Evolutionary conservation across 2,113 vertebrate species (phyloP), one percentile per base, ranked within the genome.

Genomic region (Lamprotornis superbus): DNA sequence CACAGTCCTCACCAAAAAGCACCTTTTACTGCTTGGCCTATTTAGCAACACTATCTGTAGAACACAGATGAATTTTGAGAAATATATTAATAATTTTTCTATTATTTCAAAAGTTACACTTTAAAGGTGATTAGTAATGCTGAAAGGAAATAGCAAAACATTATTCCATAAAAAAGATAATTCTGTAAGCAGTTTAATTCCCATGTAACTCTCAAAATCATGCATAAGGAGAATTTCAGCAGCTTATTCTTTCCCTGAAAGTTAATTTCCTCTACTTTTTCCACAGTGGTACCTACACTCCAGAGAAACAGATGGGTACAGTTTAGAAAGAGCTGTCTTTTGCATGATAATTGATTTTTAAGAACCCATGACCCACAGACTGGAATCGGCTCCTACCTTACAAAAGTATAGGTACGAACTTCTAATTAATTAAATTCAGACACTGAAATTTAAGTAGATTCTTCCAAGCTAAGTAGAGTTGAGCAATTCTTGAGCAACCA

Each of bases 141-240:
- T 8, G 1, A 55, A 78, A 7, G 24, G 44, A 94, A 83, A n/a
- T 33, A 74, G 39, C 2, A 86, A n/a, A 91, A 74, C 7, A 35
- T 15, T 57, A 68, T 37, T 44, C 59, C 10, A 75, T 7, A 53
- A 70, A 83, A 71, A 76, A 44, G 24, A 60, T 3, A 93, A 73
- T 40, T 82, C n/a, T 75, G 12, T 81, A 74, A 57, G 40, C 30
- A 77, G 33, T 60, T 84, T 87, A 57, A 94, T 63, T 60, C 46
- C 25, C 6, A 24, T 0, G 3, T 44, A 9, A 56, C 20, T 81
- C 55, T 83, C 19, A 65, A 55, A 75, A 71, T 33, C 9, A n/a
- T 16, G 4, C 23, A 25, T 20, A 56, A 42, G n/a, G 23, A n/a
- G 47, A 69, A 73, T 37, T 20, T 91, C 14, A 52, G 31, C 12